Evolutionary conservation across 1,140 invertebrate species (phyloP).

Genomic region (Sarcophaga bullata): DNA sequence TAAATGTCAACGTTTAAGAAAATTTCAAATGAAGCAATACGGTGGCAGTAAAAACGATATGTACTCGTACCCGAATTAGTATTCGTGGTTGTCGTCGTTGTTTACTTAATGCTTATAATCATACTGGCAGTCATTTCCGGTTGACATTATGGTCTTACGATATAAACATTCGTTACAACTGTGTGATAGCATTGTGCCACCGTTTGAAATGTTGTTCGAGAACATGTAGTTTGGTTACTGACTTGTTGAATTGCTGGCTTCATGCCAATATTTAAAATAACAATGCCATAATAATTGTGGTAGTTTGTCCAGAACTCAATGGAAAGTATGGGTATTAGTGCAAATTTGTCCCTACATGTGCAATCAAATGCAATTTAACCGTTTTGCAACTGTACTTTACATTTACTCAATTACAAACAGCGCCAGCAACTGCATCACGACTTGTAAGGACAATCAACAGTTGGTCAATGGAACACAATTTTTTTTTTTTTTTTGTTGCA

Average conservation of each 20-base stretch:
- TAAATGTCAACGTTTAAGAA: no score
- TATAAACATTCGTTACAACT: neutral
- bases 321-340: neutral
- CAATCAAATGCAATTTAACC: conserved; percentile 23
- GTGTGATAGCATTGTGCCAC: no score
- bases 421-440: neutral
- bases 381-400: neutral
- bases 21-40: no score
- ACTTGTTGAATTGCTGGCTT: neutral
- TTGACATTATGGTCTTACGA: conserved; percentile 31
- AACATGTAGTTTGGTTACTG: neutral
- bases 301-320: conserved; percentile 22
- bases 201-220: neutral
- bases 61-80: neutral
- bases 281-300: conserved; percentile 31
- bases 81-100: conserved; percentile 8
- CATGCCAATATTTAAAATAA: conserved; percentile 32
- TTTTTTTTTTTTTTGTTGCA: neutral
- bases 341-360: neutral
- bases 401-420: neutral
- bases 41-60: no score
- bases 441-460: conserved; percentile 21
- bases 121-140: conserved; percentile 37
- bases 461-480: neutral
- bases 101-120: conserved; percentile 34